Evolutionary conservation across 2,113 vertebrate species (phyloP).

Genomic region (Cacatua alba): DNA sequence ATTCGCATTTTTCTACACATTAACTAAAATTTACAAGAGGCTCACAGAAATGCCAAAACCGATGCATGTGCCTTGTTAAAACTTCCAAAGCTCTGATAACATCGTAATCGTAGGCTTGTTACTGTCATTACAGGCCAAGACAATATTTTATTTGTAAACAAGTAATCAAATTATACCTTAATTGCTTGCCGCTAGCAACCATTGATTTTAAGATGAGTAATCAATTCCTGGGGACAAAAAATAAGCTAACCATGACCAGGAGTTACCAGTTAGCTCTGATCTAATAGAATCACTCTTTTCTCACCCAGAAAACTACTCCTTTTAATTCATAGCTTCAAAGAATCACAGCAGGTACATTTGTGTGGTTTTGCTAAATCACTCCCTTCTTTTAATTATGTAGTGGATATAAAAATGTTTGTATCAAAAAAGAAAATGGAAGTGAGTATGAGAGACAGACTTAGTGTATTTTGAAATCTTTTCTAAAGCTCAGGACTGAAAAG

Average conservation of each 20-base stretch:
- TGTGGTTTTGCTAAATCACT: neutral
- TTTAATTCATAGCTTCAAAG: neutral
- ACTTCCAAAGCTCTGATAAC: neutral
- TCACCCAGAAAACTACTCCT: neutral
- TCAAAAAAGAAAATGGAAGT: neutral
- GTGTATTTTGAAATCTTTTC: neutral
- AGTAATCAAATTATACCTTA: neutral
- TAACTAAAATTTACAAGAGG: neutral
- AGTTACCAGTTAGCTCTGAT: neutral
- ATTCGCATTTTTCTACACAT: neutral
- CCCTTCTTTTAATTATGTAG: neutral
- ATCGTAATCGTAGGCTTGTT: neutral
- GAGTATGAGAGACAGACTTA: neutral
- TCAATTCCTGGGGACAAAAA: neutral
- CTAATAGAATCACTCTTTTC: neutral
- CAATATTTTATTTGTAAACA: neutral
- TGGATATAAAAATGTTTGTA: neutral
- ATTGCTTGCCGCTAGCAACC: neutral
- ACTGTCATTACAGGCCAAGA: neutral
- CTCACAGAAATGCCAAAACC: neutral
- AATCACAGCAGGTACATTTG: neutral
- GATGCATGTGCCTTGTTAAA: neutral
- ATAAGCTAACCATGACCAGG: neutral
- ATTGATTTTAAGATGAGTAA: neutral
- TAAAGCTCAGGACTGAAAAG: neutral